These are phyloP conservation scores for Zaprionus taronus DNA, from an alignment of 1,140 invertebrate genomes.

Conservation along the genomic window DNA sequence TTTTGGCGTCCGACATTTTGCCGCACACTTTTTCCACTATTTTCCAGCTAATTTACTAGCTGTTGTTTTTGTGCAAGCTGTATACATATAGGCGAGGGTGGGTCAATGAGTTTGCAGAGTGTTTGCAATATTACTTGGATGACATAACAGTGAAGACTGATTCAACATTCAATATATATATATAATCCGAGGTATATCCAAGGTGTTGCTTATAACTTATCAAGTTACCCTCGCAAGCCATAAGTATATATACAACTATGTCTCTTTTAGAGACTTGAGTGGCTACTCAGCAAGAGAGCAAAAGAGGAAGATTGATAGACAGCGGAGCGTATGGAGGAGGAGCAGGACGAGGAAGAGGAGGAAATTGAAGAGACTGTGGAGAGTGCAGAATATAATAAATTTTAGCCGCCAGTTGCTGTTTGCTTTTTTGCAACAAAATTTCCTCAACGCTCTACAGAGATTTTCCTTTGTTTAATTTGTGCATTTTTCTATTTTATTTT, in stretches of 20 bases:
- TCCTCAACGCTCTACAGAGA: slow-evolving; percentile 43
- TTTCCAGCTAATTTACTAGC: slow-evolving; percentile 81
- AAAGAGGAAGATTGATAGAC: slow-evolving; percentile 8
- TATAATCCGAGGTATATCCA: no score
- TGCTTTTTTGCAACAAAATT: slow-evolving; percentile 62
- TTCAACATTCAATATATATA: no score
- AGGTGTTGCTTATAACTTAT: background rate
- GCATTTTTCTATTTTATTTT: slow-evolving; percentile 41
- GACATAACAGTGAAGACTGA: no score
- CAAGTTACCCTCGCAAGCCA: slow-evolving; percentile 11
- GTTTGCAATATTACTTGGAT: background rate
- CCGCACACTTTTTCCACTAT: slow-evolving; percentile 76
- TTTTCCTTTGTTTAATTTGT: slow-evolving; percentile 73
- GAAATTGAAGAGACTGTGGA: slow-evolving; percentile 25
- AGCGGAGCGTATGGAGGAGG: background rate
- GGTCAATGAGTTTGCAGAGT: slow-evolving; percentile 15
- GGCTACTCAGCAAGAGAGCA: slow-evolving; percentile 36
- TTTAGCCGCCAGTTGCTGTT: slow-evolving; percentile 72
- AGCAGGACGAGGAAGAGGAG: background rate
- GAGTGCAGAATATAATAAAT: slow-evolving; percentile 77
- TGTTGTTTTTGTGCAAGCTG: slow-evolving; percentile 68
- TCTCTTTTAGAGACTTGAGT: slow-evolving; percentile 70
- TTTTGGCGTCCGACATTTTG: slow-evolving; percentile 78
- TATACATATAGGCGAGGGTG: slow-evolving; percentile 16
- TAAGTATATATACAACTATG: slow-evolving; percentile 56